Evolutionary conservation across 2,113 vertebrate genomes (phyloP), one percentile per base, ranked within the genome.

Genomic region (Scortum barcoo): DNA sequence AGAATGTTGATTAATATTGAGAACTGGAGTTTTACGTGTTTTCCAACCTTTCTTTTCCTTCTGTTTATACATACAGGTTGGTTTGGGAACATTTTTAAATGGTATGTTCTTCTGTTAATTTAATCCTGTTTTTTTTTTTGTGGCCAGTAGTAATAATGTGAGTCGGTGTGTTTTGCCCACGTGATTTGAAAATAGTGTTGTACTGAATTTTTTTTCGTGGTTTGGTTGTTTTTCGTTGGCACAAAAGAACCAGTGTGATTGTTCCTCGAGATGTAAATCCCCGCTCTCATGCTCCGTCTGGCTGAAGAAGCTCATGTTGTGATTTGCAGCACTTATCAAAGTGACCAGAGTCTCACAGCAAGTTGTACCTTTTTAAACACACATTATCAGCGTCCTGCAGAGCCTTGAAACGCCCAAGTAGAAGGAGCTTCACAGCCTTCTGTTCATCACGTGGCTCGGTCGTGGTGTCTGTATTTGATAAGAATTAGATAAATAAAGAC

Each of bases 201-300:
- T 83, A 38, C 10, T 53, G 36, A 66, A 17, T 70, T 72, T 71
- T 0, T 62, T 53, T 57, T 48, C 2, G 28, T 46, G 42, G 2
- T 40, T 26, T 67, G 3, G 22, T 61, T 76, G 19, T 66, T 76
- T 73, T 71, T 2, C 6, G 46, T 86, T 88, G 88, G 88, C 83
- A 72, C 66, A 76, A 83, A 10, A 86, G 85, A 87, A 89, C 78
- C 85, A 70, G 78, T 83, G 76, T 79, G 67, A 72, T 65, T 88
- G 46, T 63, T 81, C 13, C 9, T 30, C 24, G 9, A 82, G 40
- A 5, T 80, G 83, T 61, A 68, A 65, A 72, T 33, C 54, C 46
- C n/a, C 24, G 40, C 33, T 1, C 0, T n/a, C 3, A 2, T 61
- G 30, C 42, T 33, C 57, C n/a, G 38, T 75, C 38, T 5, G 7